Evolutionary conservation across 2,888 invertebrate genomes (phyloP).

Genomic region (Orchesellides sinensis): DNA sequence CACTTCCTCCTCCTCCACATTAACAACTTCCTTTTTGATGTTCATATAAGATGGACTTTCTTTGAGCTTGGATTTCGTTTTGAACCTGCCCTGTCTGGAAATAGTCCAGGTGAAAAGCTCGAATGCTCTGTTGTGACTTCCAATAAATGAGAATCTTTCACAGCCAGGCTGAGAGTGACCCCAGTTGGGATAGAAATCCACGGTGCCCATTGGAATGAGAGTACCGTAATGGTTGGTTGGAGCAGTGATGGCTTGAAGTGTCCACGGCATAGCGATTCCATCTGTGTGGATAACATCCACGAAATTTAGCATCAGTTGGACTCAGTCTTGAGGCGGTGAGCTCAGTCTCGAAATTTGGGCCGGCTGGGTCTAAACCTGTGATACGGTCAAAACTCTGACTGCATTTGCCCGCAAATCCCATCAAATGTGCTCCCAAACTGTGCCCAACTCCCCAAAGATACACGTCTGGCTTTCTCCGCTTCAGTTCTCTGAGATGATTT

Average conservation of each 20-base stretch:
- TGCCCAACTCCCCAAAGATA: constrained; percentile 68
- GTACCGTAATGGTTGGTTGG: constrained; percentile 68
- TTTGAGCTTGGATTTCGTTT: constrained; percentile 52
- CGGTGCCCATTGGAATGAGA: constrained; percentile 64
- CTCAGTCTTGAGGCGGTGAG: constrained; percentile 50
- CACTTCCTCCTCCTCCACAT: constrained; percentile 48
- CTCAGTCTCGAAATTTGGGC: constrained; percentile 65
- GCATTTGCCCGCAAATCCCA: constrained; percentile 70
- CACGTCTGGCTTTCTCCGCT: constrained; percentile 46
- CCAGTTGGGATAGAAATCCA: constrained; percentile 68
- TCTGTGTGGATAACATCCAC: constrained; percentile 69
- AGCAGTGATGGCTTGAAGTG: constrained; percentile 66
- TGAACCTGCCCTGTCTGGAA: constrained; percentile 55
- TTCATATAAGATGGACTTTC: constrained; percentile 64
- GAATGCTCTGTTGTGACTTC: constrained; percentile 66
- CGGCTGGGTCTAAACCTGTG: constrained; percentile 59
- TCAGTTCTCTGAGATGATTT: constrained; percentile 62
- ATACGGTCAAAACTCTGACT: constrained; percentile 62
- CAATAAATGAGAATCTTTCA: constrained; percentile 64
- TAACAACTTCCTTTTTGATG: constrained; percentile 56
- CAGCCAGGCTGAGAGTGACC: constrained; percentile 69
- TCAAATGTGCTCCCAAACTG: constrained; percentile 64
- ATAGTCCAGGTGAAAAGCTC: constrained; percentile 63
- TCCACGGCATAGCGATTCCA: constrained; percentile 60
- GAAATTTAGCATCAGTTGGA: constrained; percentile 56